These are phyloP conservation scores for Pantherophis vulpinus DNA, from an alignment of 2,797 vertebrate genomes.

Conservation along the genomic window DNA sequence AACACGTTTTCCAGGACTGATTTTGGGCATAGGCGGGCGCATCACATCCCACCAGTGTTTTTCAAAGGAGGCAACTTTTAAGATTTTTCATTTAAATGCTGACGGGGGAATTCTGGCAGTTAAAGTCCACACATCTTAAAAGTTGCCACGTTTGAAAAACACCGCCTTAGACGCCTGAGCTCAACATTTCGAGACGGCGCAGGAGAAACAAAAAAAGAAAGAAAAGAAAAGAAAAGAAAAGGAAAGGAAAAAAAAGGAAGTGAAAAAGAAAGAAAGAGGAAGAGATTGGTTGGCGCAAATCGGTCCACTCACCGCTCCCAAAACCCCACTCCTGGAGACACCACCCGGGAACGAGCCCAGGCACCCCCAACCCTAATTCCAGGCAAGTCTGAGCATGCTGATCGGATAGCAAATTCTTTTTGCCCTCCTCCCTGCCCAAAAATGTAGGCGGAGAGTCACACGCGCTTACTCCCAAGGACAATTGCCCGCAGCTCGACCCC, in stretches of 20 bases:
- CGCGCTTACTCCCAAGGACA: neutral
- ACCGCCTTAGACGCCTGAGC: neutral
- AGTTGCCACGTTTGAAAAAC: neutral
- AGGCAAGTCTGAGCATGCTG: neutral
- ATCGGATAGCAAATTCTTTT: neutral
- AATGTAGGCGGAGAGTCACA: neutral
- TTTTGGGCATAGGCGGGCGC: neutral
- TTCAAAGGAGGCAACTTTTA: neutral
- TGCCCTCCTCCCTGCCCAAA: neutral
- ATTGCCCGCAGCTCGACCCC: neutral
- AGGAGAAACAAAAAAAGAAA: neutral
- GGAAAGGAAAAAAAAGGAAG: neutral
- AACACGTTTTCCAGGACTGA: neutral
- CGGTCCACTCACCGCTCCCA: neutral
- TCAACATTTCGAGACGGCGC: neutral
- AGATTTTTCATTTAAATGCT: neutral
- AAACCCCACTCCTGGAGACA: no score
- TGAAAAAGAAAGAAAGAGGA: neutral
- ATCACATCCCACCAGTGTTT: neutral
- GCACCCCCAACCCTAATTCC: neutral
- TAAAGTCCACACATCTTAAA: neutral
- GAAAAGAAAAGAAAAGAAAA: neutral
- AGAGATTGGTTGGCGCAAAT: neutral
- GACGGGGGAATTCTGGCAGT: neutral
- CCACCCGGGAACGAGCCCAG: neutral